Base-by-base conservation (phyloP, 2,113 vertebrate genomes). In the Variabilichromis moorii region DNA sequence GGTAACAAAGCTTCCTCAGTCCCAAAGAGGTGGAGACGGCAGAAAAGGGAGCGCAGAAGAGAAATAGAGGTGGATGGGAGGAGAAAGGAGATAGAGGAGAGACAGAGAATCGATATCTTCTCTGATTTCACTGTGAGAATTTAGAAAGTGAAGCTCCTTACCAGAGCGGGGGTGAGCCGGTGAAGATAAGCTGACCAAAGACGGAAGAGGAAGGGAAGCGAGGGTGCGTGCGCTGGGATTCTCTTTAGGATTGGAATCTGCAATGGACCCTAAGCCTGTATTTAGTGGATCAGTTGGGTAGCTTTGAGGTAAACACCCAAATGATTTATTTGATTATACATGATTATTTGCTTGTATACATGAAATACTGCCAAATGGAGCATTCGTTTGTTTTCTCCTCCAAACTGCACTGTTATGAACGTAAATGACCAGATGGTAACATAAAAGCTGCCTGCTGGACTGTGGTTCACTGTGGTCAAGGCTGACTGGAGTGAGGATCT, bases 1-100 rank as follows among this genome's bases (percentile, higher is more conserved):
- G 94, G 96, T 93, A 95, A 96, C 95, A 93, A 85, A 89, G 93
- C 95, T 55, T 91, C 90, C 84, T 94, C 86, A 14, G 80, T 92
- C 53, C 83, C 16, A 86, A 86, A 88, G 87, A 92, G 93, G 93
- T 80, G 91, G 94, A 92, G 94, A 91, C 86, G 31, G 87, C 19
- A 40, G 40, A 8, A 37, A 21, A 50, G 33, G 28, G 78, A 50
- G 53, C 80, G 66, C 88, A 87, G 92, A 71, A 55, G 85, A 87
- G 80, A 66, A 17, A 28, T 53, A 71, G 89, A 81, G 86, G 84
- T 85, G 66, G 89, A 86, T 68, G 83, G 63, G 63, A 35, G 54
- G 19, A 76, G 47, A 63, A 51, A 79, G 45, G 51, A 80, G 80
- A 91, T 61, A 85, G 81, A 89, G 33, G 55, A 66, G 24, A 84